Evolutionary conservation across 2,113 vertebrate genomes (phyloP).

Genomic region (Martes martes): DNA sequence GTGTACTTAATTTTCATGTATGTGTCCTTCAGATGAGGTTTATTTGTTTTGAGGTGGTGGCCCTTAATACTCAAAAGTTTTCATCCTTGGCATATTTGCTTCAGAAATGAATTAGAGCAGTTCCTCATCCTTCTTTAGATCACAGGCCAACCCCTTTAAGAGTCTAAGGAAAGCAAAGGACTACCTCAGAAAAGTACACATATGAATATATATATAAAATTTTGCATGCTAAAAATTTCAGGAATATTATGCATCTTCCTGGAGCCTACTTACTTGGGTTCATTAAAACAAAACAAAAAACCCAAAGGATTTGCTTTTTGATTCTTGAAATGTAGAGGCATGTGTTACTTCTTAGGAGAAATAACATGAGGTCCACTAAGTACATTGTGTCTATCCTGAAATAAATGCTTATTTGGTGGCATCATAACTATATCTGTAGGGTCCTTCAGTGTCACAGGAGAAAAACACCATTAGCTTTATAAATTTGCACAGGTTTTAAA

Average conservation of each 20-base stretch:
- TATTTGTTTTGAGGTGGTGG: not conserved
- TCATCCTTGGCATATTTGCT: not conserved
- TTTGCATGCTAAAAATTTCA: not conserved
- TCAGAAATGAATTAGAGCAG: not conserved
- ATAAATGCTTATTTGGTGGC: not conserved
- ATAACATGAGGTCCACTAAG: not conserved
- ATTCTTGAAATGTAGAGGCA: not conserved
- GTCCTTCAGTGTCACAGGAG: not conserved
- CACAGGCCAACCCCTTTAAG: not conserved
- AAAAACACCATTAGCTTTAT: not conserved
- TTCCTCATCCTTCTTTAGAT: not conserved
- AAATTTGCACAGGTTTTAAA: not conserved
- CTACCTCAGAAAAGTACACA: not conserved
- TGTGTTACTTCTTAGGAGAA: not conserved
- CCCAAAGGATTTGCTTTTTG: not conserved
- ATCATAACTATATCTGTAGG: not conserved
- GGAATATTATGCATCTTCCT: not conserved
- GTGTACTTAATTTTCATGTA: not conserved
- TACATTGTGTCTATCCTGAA: not conserved
- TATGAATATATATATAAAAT: not conserved
- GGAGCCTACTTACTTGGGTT: not conserved
- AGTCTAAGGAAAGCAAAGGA: not conserved
- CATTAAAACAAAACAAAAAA: not conserved
- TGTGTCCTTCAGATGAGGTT: not conserved
- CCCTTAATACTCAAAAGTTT: not conserved